These are phyloP conservation scores for Brachionus calyciflorus DNA, from an alignment of 1,140 invertebrate species.

Conservation along the genomic window DNA sequence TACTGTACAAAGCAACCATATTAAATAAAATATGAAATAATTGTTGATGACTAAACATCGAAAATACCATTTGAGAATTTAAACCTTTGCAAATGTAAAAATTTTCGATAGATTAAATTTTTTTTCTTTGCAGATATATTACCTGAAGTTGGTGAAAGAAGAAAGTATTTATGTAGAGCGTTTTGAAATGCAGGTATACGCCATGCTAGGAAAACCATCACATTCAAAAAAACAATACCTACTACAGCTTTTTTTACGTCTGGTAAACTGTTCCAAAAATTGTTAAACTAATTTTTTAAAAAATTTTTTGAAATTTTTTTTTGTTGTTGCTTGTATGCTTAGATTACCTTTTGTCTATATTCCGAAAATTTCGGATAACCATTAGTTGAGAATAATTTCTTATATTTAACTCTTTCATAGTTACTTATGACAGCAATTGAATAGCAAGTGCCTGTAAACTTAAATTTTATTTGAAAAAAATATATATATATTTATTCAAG, in stretches of 20 bases:
- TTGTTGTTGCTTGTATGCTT: background rate
- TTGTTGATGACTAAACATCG: constrained; percentile 24
- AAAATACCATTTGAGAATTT: constrained; percentile 33
- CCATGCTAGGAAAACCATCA: constrained; percentile 27
- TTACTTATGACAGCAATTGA: background rate
- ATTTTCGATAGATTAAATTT: background rate
- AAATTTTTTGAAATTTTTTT: background rate
- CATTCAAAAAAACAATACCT: constrained; percentile 3
- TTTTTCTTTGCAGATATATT: background rate
- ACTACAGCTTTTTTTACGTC: constrained; percentile 35
- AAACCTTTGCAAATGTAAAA: background rate
- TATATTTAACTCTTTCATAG: constrained; percentile 11
- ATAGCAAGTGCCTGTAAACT: constrained; percentile 22
- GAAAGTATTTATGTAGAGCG: constrained; percentile 13
- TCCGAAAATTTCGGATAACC: constrained; percentile 27
- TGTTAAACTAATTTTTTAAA: constrained; percentile 8
- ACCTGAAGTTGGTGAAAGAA: constrained; percentile 15
- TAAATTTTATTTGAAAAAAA: background rate
- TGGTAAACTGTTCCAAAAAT: constrained; percentile 12
- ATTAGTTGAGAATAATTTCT: background rate
- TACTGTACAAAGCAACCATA: constrained; percentile 43
- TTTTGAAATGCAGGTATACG: background rate
- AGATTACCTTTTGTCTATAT: background rate
- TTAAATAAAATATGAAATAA: constrained; percentile 39
- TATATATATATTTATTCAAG: background rate